Percentiles rank a stretch among this genome's conserved stretches.
Conservation (phyloP, 2,797 vertebrate genomes). For the Sternotherus odoratus region DNA sequence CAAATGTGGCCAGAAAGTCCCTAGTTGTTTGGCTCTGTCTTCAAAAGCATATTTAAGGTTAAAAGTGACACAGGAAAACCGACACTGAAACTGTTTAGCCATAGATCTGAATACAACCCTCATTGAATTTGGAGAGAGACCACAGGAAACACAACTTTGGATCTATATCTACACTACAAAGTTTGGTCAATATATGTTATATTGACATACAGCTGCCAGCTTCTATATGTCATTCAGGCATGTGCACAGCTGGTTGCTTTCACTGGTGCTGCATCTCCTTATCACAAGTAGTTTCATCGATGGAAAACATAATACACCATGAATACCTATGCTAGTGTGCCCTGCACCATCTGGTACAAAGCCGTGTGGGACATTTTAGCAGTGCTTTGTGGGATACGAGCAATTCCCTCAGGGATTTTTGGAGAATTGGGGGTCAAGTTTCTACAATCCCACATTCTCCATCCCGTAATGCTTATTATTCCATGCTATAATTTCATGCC, state of each 20-base stretch:
- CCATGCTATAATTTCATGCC: neutral
- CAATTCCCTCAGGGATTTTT: neutral
- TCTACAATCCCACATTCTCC: neutral
- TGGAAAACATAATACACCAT: neutral
- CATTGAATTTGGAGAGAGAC: neutral
- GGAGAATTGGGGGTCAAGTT: neutral
- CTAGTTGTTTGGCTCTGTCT: neutral
- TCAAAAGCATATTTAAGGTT: neutral
- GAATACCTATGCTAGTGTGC: neutral
- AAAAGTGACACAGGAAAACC: neutral
- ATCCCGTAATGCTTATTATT: neutral
- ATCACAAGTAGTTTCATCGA: neutral
- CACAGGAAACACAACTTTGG: neutral
- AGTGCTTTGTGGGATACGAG: neutral
- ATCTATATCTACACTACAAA: neutral
- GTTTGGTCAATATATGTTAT: neutral
- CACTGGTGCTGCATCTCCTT: neutral
- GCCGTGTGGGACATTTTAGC: neutral
- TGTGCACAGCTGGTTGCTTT: neutral
- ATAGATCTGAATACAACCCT: neutral
- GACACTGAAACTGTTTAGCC: neutral
- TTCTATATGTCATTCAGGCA: neutral
- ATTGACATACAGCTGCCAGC: neutral
- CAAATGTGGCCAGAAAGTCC: neutral
- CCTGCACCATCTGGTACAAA: neutral